phyloP scores from a whole-genome alignment of 2,888 invertebrate genomes.

The Apamea crenata region DNA sequence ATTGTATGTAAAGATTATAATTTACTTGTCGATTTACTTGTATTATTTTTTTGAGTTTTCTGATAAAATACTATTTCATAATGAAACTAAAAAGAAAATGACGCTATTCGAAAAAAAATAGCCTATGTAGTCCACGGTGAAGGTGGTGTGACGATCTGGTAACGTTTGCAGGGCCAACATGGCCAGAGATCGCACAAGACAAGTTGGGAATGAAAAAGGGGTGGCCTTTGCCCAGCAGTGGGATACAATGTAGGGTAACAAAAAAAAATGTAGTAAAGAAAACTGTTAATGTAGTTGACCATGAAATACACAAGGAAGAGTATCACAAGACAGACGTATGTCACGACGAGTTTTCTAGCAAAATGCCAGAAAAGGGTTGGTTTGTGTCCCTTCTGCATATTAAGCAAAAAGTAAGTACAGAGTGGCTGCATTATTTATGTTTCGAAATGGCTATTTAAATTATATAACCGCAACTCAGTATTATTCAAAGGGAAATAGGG shows the following conservation, averaged over 20 bases:
- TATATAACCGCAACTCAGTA: neutral
- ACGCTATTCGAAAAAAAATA: too few relatives aligned
- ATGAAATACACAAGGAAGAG: neutral
- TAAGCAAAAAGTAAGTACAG: neutral
- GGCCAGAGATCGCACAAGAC: too few relatives aligned
- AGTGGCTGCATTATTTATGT: slow-evolving; percentile 6
- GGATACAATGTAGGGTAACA: too few relatives aligned
- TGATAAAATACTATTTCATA: neutral
- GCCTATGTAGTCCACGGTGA: neutral
- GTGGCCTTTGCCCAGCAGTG: too few relatives aligned
- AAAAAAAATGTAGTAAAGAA: neutral
- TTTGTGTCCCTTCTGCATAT: neutral
- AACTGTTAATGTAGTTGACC: neutral
- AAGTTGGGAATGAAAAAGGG: too few relatives aligned
- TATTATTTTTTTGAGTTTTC: too few relatives aligned
- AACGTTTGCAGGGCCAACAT: too few relatives aligned
- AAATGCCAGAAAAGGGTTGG: slow-evolving; percentile 17
- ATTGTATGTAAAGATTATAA: too few relatives aligned
- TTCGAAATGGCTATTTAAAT: slow-evolving; percentile 1
- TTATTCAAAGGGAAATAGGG: neutral
- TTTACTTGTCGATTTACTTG: too few relatives aligned
- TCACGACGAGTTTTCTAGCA: slow-evolving; percentile 1
- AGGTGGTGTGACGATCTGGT: too few relatives aligned
- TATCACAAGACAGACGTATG: neutral
- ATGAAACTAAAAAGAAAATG: too few relatives aligned